Conservation (phyloP, 2,888 invertebrate species). For the Eudasyphora cyanicolor region DNA sequence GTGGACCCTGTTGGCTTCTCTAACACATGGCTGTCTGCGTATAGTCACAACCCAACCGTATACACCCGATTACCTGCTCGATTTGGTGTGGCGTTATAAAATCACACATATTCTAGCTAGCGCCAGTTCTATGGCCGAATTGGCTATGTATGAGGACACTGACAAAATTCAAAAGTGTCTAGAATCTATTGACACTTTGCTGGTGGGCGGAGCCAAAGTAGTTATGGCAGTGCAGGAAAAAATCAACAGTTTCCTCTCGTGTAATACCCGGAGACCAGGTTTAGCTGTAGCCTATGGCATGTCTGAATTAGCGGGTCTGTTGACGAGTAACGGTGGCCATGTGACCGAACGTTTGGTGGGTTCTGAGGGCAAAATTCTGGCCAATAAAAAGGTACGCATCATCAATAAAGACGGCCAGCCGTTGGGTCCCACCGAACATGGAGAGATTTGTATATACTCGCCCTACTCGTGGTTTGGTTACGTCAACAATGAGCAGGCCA, state of each 20-base stretch:
- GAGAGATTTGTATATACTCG: conserved; percentile 71
- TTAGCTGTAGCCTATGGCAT: conserved; percentile 74
- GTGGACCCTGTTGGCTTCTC: conserved; percentile 67
- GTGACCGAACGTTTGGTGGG: conserved; percentile 63
- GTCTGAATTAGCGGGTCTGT: conserved; percentile 70
- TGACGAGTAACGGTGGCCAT: conserved; percentile 68
- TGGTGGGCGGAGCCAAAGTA: conserved; percentile 74
- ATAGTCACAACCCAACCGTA: conserved; percentile 73
- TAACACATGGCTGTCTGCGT: conserved; percentile 71
- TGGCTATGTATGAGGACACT: conserved; percentile 67
- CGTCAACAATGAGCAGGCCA: conserved; percentile 71
- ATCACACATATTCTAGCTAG: conserved; percentile 71
- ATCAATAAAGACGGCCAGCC: conserved; percentile 71
- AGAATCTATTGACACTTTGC: conserved; percentile 68
- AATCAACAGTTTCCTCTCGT: conserved; percentile 68
- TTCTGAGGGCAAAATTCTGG: conserved; percentile 72
- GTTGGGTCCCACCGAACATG: conserved; percentile 72
- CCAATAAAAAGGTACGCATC: conserved; percentile 72
- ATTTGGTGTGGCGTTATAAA: conserved; percentile 71
- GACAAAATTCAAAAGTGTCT: conserved; percentile 65
- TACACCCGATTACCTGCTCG: conserved; percentile 71
- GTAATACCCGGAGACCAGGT: conserved; percentile 51
- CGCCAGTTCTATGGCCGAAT: conserved; percentile 71
- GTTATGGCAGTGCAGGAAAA: conserved; percentile 68
- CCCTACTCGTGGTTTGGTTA: conserved; percentile 74